Conservation (phyloP, 2,888 invertebrate species). For the Odontocolon sp. region DNA sequence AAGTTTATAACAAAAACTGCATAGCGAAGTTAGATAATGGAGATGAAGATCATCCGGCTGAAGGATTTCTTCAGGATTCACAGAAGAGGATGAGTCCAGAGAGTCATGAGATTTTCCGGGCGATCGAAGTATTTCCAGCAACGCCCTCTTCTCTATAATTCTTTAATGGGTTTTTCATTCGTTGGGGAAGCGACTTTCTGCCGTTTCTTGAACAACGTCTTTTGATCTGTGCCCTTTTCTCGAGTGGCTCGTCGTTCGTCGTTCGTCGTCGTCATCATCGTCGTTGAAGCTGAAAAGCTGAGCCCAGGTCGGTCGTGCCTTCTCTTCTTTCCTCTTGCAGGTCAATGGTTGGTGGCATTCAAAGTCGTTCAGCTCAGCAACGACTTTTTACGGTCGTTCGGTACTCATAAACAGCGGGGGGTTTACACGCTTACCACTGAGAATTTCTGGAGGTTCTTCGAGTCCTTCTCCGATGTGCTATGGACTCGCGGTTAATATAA, state of each 20-base stretch:
- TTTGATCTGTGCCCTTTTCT: slow-evolving; percentile 32
- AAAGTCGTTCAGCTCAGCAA: slow-evolving; percentile 55
- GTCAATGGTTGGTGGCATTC: slow-evolving; percentile 56
- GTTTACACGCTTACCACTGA: slow-evolving; percentile 57
- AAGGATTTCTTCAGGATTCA: neutral
- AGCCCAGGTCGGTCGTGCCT: slow-evolving; percentile 6
- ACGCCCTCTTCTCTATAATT: slow-evolving; percentile 25
- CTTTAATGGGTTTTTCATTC: slow-evolving; percentile 60
- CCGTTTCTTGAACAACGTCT: slow-evolving; percentile 43
- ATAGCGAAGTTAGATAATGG: neutral
- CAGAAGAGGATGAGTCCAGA: neutral
- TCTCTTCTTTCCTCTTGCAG: slow-evolving; percentile 30
- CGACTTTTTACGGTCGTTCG: slow-evolving; percentile 66
- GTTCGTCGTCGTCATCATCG: slow-evolving; percentile 45
- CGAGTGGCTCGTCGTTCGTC: slow-evolving; percentile 36
- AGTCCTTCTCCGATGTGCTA: slow-evolving; percentile 5
- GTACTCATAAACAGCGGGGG: slow-evolving; percentile 64
- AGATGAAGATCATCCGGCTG: slow-evolving; percentile 15
- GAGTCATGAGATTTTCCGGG: slow-evolving; percentile 24
- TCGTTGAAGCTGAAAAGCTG: neutral
- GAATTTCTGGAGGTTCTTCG: slow-evolving; percentile 53
- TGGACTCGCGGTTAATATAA: slow-evolving; percentile 7
- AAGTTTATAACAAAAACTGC: neutral
- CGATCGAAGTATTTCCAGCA: neutral
- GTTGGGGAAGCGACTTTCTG: slow-evolving; percentile 38